Evolutionary conservation across 37 sponge, comb jelly and placozoan species (phyloP).

Genomic region (Beroe forskalii): DNA sequence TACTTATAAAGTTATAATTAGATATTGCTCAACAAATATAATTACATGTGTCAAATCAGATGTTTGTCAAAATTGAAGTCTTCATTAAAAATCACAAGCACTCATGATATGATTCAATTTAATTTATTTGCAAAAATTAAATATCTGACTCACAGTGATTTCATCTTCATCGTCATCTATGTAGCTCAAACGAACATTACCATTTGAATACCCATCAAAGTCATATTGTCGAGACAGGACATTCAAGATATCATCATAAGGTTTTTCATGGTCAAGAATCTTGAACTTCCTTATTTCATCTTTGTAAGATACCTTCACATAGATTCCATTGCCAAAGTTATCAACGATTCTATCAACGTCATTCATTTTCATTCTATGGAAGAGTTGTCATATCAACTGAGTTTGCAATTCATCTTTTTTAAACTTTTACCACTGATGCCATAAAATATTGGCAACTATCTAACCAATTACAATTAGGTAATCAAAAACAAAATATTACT

Average conservation of each 20-base stretch:
- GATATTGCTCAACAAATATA: not conserved
- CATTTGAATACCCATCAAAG: slow-evolving; percentile 35
- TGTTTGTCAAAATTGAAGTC: not conserved
- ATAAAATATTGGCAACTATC: too few species aligned
- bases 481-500: too few species aligned
- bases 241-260: slow-evolving; percentile 63
- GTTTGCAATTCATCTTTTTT: too few species aligned
- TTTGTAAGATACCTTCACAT: slow-evolving; percentile 54
- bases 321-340: slow-evolving; percentile 10
- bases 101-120: not conserved
- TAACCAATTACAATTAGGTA: too few species aligned
- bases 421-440: too few species aligned
- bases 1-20: not conserved
- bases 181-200: slow-evolving; percentile 48
- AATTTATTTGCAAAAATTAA: too few species aligned
- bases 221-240: slow-evolving; percentile 32
- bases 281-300: slow-evolving; percentile 63
- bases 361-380: slow-evolving; percentile 55
- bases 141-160: slow-evolving; percentile 43
- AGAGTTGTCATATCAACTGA: too few species aligned
- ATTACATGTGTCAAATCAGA: not conserved
- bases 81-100: not conserved
- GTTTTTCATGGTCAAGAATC: slow-evolving; percentile 60
- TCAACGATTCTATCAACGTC: slow-evolving; percentile 10
- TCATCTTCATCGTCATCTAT: slow-evolving; percentile 63